Conservation (phyloP, 2,888 invertebrate genomes). For the Clitarchus hookeri region DNA sequence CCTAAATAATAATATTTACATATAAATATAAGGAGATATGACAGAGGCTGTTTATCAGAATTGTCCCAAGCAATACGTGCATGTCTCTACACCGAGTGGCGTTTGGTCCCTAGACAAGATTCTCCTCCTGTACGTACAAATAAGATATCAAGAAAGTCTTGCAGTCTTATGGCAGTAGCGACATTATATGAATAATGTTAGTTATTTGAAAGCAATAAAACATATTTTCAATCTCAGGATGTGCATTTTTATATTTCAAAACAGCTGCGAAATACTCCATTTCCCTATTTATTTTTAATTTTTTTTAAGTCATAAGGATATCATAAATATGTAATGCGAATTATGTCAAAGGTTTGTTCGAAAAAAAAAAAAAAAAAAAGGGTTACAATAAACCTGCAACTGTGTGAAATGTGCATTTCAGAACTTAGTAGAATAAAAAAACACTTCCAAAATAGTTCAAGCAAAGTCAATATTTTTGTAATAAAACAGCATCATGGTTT, state of each 20-base stretch:
- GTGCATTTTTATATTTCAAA: background rate
- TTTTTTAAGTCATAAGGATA: too few relatives aligned
- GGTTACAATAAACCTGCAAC: too few relatives aligned
- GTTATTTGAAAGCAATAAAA: constrained; percentile 25
- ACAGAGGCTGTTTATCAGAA: background rate
- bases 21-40: background rate
- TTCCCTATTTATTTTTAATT: too few relatives aligned
- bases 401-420: too few relatives aligned
- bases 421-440: too few relatives aligned
- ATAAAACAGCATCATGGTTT: too few relatives aligned
- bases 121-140: constrained; percentile 1
- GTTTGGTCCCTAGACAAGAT: background rate
- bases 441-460: too few relatives aligned
- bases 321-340: too few relatives aligned
- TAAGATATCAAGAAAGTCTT: background rate
- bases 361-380: too few relatives aligned
- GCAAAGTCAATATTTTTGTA: too few relatives aligned
- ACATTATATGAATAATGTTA: constrained; percentile 10
- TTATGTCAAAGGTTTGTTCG: too few relatives aligned
- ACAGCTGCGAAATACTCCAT: too few relatives aligned
- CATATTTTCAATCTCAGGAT: constrained; percentile 24
- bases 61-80: background rate
- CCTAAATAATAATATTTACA: background rate
- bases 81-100: background rate
- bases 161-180: background rate